Conservation (phyloP, 2,113 vertebrate genomes). For the Psephotus haematonotus region DNA sequence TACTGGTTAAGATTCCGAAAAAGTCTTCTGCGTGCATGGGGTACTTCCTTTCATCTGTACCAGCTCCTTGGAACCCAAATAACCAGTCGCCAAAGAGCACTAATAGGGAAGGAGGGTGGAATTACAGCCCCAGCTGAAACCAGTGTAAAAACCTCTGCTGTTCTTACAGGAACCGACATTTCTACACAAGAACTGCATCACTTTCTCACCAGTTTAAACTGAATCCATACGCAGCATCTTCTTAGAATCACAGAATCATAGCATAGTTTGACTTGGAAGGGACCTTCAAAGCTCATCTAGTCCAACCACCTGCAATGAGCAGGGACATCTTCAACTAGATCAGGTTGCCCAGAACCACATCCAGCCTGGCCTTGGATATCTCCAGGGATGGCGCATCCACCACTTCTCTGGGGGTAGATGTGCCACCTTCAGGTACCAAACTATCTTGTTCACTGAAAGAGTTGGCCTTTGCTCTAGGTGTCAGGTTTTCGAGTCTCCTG, state of each 20-base stretch:
- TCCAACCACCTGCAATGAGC: not conserved
- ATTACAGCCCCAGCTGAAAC: not conserved
- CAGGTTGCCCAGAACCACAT: not conserved
- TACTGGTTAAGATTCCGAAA: not conserved
- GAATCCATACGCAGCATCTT: not conserved
- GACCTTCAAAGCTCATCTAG: not conserved
- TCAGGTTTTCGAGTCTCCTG: not conserved
- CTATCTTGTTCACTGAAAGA: not conserved
- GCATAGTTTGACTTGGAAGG: not conserved
- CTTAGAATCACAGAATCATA: not conserved
- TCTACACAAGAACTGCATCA: fast-evolving
- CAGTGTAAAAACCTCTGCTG: not conserved
- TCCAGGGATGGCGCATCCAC: not conserved
- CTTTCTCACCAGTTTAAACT: not conserved
- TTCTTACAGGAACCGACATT: not conserved
- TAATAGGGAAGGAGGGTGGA: not conserved
- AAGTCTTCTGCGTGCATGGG: not conserved
- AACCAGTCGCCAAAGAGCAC: not conserved
- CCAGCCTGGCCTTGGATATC: not conserved
- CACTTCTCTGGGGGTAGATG: not conserved
- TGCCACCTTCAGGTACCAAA: not conserved
- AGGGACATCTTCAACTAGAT: not conserved
- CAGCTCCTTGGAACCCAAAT: not conserved
- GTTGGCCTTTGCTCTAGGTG: not conserved
- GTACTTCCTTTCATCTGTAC: not conserved